Evolutionary conservation across 1,140 invertebrate genomes (phyloP).

Genomic region (Myzus persicae): DNA sequence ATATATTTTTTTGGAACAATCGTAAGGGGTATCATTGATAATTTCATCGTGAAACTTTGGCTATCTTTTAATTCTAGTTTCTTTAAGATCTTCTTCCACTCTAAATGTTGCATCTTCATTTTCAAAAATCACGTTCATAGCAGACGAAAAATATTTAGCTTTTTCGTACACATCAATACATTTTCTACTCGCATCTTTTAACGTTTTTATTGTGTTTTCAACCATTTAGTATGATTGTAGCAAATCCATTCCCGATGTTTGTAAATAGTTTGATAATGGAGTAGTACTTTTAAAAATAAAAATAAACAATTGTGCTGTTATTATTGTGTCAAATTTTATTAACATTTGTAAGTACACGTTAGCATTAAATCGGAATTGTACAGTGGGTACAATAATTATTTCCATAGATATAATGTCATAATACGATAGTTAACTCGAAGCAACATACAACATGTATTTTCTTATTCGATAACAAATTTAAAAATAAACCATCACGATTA

Average conservation of each 20-base stretch:
- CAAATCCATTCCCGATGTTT: slow-evolving; percentile 28
- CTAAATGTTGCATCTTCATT: slow-evolving; percentile 27
- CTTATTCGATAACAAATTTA: no score
- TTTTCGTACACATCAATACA: slow-evolving; percentile 3
- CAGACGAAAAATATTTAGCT: slow-evolving; percentile 37
- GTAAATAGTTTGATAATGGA: slow-evolving; percentile 30
- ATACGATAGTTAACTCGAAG: no score
- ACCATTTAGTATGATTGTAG: slow-evolving; percentile 14
- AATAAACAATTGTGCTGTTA: slow-evolving; percentile 23
- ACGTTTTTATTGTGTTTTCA: slow-evolving; percentile 12
- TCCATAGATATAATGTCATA: no score
- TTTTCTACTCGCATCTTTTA: slow-evolving; percentile 18
- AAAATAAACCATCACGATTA: no score
- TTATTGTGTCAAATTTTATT: slow-evolving; percentile 13
- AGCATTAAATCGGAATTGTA: slow-evolving; percentile 20
- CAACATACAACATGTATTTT: no score
- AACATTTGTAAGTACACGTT: slow-evolving; percentile 37
- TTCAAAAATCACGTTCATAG: slow-evolving; percentile 40
- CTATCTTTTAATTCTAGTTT: slow-evolving; percentile 8
- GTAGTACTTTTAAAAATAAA: slow-evolving; percentile 31
- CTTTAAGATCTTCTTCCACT: slow-evolving; percentile 29
- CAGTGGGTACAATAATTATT: no score
- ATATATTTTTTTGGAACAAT: slow-evolving; percentile 12
- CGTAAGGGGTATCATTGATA: not conserved
- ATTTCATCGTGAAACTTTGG: not conserved